These are phyloP conservation scores for Ceuthmochares aereus DNA, from an alignment of 2,113 vertebrate species.

Conservation along the genomic window DNA sequence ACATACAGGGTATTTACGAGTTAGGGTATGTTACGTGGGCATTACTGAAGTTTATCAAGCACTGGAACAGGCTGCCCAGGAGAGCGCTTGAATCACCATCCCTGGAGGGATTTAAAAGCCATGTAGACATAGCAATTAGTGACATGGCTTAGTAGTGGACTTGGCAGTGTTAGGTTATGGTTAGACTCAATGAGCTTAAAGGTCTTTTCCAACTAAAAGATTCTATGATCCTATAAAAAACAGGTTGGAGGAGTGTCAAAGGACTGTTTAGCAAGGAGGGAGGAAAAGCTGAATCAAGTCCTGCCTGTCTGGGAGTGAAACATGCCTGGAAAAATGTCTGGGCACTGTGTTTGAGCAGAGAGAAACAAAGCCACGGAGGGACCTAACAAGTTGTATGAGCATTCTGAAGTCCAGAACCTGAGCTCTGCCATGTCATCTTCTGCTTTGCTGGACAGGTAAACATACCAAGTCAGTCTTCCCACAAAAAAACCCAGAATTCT, in stretches of 20 bases:
- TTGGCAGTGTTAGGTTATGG: too few species aligned
- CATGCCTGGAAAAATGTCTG: neutral
- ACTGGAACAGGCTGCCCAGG: too few species aligned
- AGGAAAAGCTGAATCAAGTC: neutral
- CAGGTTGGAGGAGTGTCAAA: neutral
- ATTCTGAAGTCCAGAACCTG: neutral
- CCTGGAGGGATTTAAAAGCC: too few species aligned
- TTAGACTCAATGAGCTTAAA: too few species aligned
- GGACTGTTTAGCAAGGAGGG: neutral
- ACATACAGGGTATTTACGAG: neutral
- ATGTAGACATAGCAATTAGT: too few species aligned
- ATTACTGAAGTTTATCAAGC: neutral
- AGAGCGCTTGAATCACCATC: too few species aligned
- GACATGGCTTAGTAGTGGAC: too few species aligned
- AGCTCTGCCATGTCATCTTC: neutral
- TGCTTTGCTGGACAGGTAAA: neutral
- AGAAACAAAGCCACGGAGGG: neutral
- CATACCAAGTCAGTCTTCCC: neutral
- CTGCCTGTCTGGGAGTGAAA: neutral
- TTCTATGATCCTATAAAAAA: neutral
- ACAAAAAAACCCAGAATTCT: neutral
- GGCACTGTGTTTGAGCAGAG: neutral
- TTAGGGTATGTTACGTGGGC: too few species aligned
- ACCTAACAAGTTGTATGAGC: neutral
- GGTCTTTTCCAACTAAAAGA: too few species aligned